These are phyloP conservation scores for Ctenicera cuprea DNA, from an alignment of 2,888 invertebrate genomes.

Conservation along the genomic window DNA sequence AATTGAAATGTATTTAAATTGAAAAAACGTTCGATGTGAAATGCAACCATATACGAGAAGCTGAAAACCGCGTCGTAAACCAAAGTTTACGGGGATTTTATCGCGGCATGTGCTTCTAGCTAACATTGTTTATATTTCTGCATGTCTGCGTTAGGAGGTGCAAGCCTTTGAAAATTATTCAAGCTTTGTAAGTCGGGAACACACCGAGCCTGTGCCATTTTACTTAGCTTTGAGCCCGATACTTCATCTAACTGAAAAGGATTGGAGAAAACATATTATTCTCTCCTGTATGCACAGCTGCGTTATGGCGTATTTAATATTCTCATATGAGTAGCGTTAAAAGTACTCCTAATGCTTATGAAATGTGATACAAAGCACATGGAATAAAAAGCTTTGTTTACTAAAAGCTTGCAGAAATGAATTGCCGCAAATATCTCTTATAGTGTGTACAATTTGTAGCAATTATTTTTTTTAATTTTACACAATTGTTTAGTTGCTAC, in stretches of 20 bases:
- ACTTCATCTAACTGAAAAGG: background rate
- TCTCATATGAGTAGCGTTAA: background rate
- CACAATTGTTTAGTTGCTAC: no score
- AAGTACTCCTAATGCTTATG: background rate
- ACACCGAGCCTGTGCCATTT: background rate
- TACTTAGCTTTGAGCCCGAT: background rate
- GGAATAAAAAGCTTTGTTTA: background rate
- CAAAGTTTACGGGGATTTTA: conserved; percentile 33
- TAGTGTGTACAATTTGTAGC: background rate
- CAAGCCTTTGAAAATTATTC: conserved; percentile 23
- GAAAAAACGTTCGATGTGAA: conserved; percentile 16
- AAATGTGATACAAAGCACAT: background rate
- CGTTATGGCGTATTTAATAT: background rate
- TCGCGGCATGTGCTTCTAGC: conserved; percentile 2
- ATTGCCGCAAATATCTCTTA: background rate
- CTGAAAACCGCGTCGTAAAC: conserved; percentile 20
- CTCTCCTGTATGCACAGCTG: background rate
- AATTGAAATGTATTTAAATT: conserved; percentile 28
- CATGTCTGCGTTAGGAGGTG: conserved; percentile 11
- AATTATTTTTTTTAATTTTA: no score
- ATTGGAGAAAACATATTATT: background rate
- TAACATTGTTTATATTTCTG: conserved; percentile 28
- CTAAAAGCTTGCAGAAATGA: background rate
- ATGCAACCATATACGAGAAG: conserved; percentile 11
- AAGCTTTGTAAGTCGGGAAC: background rate